phyloP scores from a whole-genome alignment of 2,113 vertebrate genomes.

The Lonchura striata region DNA sequence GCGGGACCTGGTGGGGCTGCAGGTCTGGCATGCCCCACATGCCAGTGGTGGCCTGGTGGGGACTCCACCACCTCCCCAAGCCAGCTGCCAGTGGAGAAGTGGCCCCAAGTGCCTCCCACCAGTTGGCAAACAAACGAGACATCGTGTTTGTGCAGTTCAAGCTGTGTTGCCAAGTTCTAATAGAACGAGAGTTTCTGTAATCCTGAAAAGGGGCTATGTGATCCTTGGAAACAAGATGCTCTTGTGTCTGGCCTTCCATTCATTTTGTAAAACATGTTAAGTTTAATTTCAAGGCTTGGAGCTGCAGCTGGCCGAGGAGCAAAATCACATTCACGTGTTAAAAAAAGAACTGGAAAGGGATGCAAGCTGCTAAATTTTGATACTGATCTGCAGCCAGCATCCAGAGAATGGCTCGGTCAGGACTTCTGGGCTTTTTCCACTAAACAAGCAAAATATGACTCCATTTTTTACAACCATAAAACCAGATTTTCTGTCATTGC shows the following conservation, averaged over 20 bases:
- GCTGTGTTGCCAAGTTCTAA: conserved; percentile 48
- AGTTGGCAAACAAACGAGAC: conserved; percentile 54
- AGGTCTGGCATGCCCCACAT: too few relatives aligned
- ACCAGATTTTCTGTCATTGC: not conserved
- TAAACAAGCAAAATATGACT: conserved; percentile 17
- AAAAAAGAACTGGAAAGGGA: conserved; percentile 51
- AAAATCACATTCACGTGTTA: conserved; percentile 43
- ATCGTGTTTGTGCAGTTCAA: conserved; percentile 11
- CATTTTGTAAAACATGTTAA: conserved; percentile 57
- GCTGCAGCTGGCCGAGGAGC: conserved; percentile 49
- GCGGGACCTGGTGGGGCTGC: not conserved
- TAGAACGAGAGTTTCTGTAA: conserved; percentile 41
- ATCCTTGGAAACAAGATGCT: conserved; percentile 54
- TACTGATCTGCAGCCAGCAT: conserved; percentile 44
- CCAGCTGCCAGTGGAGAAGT: not conserved
- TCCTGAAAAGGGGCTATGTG: conserved; percentile 15
- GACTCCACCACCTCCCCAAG: not conserved
- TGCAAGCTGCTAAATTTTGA: conserved; percentile 49
- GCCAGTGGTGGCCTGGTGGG: accelerated
- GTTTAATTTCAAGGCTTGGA: conserved; percentile 55
- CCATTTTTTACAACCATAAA: not conserved
- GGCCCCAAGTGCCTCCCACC: not conserved
- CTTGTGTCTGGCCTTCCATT: conserved; percentile 60
- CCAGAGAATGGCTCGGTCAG: conserved; percentile 16
- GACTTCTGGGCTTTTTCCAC: conserved; percentile 40